Percentiles rank a stretch among this genome's conserved stretches.
phyloP scores from a whole-genome alignment of 1,140 invertebrate genomes.

The Bombus consobrinus region DNA sequence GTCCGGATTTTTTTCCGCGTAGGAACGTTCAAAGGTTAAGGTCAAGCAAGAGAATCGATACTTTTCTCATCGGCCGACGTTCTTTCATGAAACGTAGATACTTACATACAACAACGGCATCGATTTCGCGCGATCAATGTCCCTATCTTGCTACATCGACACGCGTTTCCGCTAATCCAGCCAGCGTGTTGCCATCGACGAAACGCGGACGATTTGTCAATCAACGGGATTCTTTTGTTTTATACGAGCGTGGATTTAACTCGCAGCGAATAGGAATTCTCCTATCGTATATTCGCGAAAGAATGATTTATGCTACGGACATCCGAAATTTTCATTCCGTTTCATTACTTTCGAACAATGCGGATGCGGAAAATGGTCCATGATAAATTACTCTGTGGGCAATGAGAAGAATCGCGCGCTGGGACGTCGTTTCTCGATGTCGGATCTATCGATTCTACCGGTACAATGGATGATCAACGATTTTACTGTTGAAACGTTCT shows the following conservation, averaged over 20 bases:
- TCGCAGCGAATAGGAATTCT: neutral
- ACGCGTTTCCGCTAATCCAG: neutral
- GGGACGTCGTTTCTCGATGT: neutral
- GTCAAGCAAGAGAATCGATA: constrained; percentile 52
- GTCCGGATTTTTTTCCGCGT: constrained; percentile 25
- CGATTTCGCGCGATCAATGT: constrained; percentile 45
- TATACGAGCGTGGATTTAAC: neutral
- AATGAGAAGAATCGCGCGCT: constrained; percentile 20
- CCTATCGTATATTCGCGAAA: neutral
- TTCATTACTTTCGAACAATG: constrained; percentile 48
- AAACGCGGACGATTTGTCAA: neutral
- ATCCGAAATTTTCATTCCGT: constrained; percentile 27
- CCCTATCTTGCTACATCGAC: neutral
- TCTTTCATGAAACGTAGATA: neutral
- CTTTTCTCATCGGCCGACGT: constrained; percentile 40
- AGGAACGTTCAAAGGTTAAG: constrained; percentile 54
- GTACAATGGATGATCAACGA: neutral
- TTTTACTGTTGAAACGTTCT: neutral
- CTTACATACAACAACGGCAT: constrained; percentile 36
- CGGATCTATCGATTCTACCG: neutral
- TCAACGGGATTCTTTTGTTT: neutral
- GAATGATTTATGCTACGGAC: constrained; percentile 9
- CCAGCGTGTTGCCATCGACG: neutral
- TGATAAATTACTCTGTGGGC: constrained; percentile 47
- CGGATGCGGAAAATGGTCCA: neutral